Evolutionary conservation across 2,888 invertebrate species (phyloP).

Genomic region (Lathronympha strigana): DNA sequence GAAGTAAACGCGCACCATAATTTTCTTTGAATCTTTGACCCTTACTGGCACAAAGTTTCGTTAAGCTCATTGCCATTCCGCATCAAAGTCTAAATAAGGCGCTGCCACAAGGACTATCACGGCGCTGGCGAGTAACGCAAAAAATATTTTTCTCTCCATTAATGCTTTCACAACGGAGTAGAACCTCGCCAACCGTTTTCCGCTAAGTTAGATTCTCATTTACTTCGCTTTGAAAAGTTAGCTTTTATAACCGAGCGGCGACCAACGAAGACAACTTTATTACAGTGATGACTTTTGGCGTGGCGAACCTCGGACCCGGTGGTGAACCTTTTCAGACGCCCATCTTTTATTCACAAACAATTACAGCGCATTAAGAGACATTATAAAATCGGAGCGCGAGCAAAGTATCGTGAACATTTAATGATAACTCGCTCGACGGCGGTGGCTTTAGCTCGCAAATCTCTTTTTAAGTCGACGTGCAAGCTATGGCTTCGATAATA

Average conservation of each 20-base stretch:
- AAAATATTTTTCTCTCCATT: constrained; percentile 72
- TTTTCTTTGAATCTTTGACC: constrained; percentile 61
- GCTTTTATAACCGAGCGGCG: constrained; percentile 72
- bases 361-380: constrained; percentile 68
- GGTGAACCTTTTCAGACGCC: constrained; percentile 62
- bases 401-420: constrained; percentile 70
- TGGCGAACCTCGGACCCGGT: constrained; percentile 56
- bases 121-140: constrained; percentile 63
- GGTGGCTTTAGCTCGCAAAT: constrained; percentile 75
- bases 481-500: constrained; percentile 73
- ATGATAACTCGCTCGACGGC: constrained; percentile 72
- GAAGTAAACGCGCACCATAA: constrained; percentile 56
- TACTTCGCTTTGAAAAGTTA: constrained; percentile 78
- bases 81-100: constrained; percentile 68
- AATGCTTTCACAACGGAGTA: constrained; percentile 59
- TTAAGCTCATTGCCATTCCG: constrained; percentile 66
- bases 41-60: constrained; percentile 63
- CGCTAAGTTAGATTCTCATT: constrained; percentile 81
- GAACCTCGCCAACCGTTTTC: constrained; percentile 70
- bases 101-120: constrained; percentile 60
- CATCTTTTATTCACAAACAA: constrained; percentile 72
- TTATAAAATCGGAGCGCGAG: constrained; percentile 63
- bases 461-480: constrained; percentile 74
- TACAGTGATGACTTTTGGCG: constrained; percentile 76
- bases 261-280: constrained; percentile 74